Percentiles rank a stretch among this genome's conserved stretches.
Conservation (phyloP, 2,113 vertebrate species). For the Opisthocomus hoazin region DNA sequence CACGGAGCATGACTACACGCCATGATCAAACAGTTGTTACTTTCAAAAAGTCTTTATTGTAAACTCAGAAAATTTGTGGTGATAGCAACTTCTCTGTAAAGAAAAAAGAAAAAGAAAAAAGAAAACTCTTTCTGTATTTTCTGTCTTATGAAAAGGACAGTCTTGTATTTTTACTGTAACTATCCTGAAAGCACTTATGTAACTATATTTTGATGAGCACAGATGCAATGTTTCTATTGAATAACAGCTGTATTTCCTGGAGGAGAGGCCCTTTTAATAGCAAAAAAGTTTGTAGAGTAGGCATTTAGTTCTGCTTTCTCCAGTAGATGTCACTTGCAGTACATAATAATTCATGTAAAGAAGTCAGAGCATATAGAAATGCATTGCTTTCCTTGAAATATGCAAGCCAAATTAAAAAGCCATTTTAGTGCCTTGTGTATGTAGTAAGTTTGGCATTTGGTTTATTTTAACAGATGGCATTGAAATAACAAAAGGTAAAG, state of each 20-base stretch:
- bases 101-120: background rate
- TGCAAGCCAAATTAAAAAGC: slow-evolving; percentile 37
- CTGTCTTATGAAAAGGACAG: background rate
- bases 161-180: background rate
- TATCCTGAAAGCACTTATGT: background rate
- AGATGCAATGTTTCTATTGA: background rate
- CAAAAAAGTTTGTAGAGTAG: slow-evolving; percentile 56
- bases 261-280: slow-evolving; percentile 22
- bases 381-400: slow-evolving; percentile 11
- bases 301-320: slow-evolving; percentile 77
- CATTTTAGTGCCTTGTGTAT: slow-evolving; percentile 37
- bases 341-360: slow-evolving; percentile 75
- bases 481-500: slow-evolving; percentile 68
- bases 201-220: background rate
- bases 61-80: background rate
- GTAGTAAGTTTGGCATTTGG: slow-evolving; percentile 62
- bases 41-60: slow-evolving; percentile 5
- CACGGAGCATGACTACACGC: background rate
- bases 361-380: slow-evolving; percentile 65
- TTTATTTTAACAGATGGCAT: slow-evolving; percentile 70
- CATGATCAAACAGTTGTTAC: background rate
- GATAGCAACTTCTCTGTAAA: background rate
- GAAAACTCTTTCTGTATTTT: background rate
- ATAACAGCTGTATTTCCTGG: slow-evolving; percentile 12
- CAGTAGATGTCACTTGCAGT: slow-evolving; percentile 84